Base-by-base conservation (phyloP, 2,113 vertebrate species). In the Benthochromis sp. region DNA sequence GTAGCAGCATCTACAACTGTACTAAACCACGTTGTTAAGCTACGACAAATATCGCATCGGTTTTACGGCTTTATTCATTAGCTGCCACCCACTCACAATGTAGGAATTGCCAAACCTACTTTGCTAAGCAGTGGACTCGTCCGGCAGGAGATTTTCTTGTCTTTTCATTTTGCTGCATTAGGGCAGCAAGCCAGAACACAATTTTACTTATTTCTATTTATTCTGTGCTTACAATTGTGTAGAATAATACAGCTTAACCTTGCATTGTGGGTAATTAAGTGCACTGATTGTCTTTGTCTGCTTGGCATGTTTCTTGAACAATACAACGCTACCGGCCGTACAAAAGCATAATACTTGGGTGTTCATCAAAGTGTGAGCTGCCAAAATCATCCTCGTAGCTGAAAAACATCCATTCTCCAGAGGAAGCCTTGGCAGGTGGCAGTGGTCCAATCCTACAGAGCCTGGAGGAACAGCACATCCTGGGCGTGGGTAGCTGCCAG, bases 401-500 rank as follows among this genome's bases (percentile, higher is more conserved):
- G 89, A 91, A 85, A 89, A 93, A 89, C 88, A 92, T 90, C 79
- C 55, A 76, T 78, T 89, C 90, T 94, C 89, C 85, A 9, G 90
- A 85, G 93, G 45, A 84, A 87, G 88, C 52, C 88, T 92, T 81
- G 84, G 91, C 93, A 92, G 91, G 90, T 90, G 90, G 93, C 88
- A 82, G 86, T 13, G 80, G 69, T 90, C 90, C 90, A 89, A 89
- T 84, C 86, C 83, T 76, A 66, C 91, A 81, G 87, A 84, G 90
- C 90, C 93, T 91, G 91, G 83, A 93, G 92, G 92, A 94, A 88
- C 85, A 83, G 90, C 85, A 85, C 82, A 90, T 93, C 87, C 90
- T 88, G 88, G 80, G 38, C 71, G 91, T 59, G 82, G 71, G 83
- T 9, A 71, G 88, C 89, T 92, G 90, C 92, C 91, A 94, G 86